phyloP scores from a whole-genome alignment of 2,888 invertebrate genomes.

The Latrodectus elegans region DNA sequence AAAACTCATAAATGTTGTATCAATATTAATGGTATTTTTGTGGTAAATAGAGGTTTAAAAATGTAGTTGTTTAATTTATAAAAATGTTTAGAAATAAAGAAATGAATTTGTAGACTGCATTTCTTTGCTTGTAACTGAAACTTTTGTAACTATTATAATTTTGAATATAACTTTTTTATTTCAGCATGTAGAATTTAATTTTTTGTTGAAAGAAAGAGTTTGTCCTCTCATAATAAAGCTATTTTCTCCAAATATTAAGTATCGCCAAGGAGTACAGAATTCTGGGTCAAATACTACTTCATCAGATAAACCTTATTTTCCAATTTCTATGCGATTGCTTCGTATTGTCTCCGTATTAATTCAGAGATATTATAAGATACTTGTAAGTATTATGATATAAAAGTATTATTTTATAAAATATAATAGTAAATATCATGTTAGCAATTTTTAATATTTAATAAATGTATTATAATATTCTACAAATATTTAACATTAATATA shows the following conservation, averaged over 20 bases:
- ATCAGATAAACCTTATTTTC: slow-evolving; percentile 94
- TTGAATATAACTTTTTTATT: slow-evolving; percentile 22
- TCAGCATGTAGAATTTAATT: slow-evolving; percentile 94
- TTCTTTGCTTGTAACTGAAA: no score
- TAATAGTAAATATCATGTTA: no score
- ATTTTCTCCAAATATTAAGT: slow-evolving; percentile 99
- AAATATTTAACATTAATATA: no score
- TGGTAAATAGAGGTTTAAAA: no score
- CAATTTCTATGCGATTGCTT: slow-evolving; percentile 94
- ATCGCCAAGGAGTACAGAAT: slow-evolving; percentile 78
- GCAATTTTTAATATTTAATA: no score
- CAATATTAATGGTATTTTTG: no score
- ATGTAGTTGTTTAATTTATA: no score
- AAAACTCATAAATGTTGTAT: no score
- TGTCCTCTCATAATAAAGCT: slow-evolving; percentile 98
- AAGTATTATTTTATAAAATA: background rate
- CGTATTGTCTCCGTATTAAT: slow-evolving; percentile 94
- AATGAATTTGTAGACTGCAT: no score
- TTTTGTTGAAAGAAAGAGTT: slow-evolving; percentile 95
- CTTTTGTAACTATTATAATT: slow-evolving; percentile 70
- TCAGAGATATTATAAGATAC: slow-evolving; percentile 90
- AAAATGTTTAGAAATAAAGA: no score
- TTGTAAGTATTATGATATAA: slow-evolving; percentile 79
- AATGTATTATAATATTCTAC: no score
- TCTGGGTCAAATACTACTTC: slow-evolving; percentile 75